Conservation (phyloP, 2,797 vertebrate species). For the Trachurus trachurus region DNA sequence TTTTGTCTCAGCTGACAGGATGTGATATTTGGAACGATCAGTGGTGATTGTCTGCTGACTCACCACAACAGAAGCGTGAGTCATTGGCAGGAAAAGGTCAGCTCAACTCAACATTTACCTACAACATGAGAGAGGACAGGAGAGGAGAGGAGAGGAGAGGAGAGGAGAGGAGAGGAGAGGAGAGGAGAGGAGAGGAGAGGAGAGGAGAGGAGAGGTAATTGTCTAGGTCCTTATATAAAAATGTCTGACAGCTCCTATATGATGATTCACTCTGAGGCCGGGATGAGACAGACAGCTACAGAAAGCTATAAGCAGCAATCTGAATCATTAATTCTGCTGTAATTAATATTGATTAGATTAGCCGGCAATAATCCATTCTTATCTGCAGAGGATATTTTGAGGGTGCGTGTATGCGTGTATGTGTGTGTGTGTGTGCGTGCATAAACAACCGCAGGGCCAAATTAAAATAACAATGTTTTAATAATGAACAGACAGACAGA, state of each 20-base stretch:
- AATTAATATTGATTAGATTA: slow-evolving; percentile 79
- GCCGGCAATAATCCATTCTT: slow-evolving; percentile 51
- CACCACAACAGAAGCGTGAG: slow-evolving; percentile 66
- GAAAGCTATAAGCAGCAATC: slow-evolving; percentile 33
- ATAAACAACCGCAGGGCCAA: slow-evolving; percentile 57
- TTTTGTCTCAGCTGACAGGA: slow-evolving; percentile 52
- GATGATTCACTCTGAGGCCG: slow-evolving; percentile 40
- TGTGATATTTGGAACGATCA: slow-evolving; percentile 65
- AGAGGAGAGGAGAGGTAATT: background rate
- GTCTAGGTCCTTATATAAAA: background rate
- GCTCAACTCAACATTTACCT: slow-evolving; percentile 55
- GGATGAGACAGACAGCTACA: slow-evolving; percentile 40
- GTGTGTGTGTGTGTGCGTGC: slow-evolving; percentile 25
- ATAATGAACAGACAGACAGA: slow-evolving; percentile 34
- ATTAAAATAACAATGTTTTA: slow-evolving; percentile 57
- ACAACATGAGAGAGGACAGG: background rate
- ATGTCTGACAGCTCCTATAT: background rate
- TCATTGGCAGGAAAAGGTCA: slow-evolving; percentile 72
- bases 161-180: background rate
- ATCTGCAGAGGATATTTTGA: slow-evolving; percentile 54
- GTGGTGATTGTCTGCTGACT: slow-evolving; percentile 72
- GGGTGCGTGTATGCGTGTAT: slow-evolving; percentile 24
- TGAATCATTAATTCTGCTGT: slow-evolving; percentile 56
- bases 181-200: slow-evolving; percentile 3
- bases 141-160: background rate